Base-by-base conservation (phyloP, 1,140 invertebrate species). In the Cataglyphis hispanica region DNA sequence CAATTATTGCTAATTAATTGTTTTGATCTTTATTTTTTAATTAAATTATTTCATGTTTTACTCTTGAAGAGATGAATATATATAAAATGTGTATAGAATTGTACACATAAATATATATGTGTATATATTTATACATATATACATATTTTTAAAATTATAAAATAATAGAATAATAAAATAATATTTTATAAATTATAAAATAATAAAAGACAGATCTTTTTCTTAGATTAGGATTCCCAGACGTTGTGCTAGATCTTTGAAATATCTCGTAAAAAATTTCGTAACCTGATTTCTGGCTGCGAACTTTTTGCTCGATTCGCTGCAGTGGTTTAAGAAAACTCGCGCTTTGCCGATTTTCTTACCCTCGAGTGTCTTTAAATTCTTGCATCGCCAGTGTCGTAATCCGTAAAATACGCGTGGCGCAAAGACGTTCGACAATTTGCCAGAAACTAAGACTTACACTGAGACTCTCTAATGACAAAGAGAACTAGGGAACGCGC, bases 391-490 rank as follows among this genome's bases (percentile, higher is more conserved):
- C 16, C 16, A 31, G 34, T 34, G 2, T 43, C 46, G 34, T 80
- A 69, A 69, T 69, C 37, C 1, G 16, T 19, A 25, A 72, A 72
- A 60, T 37, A 34, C 34, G 22, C 19, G n/a, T n/a, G 19, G 34
- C 22, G 11, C n/a, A 19, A 83, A 60, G 27, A 61, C 37, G n/a
- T 43, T 60, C 37, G 22, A 81, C 53, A 70, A 70, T 81, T 70
- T 60, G 63, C 16, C 31, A 19, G 25, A 58, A 58, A n/a, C 22
- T 43, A 46, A 60, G 13, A 83, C 1, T 37, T 25, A 13, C 16
- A 16, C 19, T 0, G 40, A 83, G 8, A 22, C 63, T 40, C 10
- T 43, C 53, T 72, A 58, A 83, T 40, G 77, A 69, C 53, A 72
- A 37, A 46, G 50, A 58, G 34, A 81, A 37, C 19, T n/a, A 16